A percentile compares a stretch with the other conserved stretches of the same genome.
phyloP scores from a whole-genome alignment of 2,797 vertebrate species.

The Myripristis murdjan region DNA sequence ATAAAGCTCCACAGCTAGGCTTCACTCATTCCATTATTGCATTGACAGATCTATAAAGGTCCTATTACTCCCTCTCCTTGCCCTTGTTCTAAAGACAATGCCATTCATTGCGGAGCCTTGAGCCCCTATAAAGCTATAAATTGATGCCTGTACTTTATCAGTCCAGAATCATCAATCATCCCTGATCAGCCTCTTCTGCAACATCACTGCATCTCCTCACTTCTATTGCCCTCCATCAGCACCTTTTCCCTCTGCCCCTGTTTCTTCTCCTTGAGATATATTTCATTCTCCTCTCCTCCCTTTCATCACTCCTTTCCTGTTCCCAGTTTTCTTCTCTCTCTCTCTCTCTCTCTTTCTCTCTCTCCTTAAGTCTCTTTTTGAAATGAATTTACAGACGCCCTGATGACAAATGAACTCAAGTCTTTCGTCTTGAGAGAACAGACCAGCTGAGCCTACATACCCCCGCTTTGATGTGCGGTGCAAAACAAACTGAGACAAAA shows the following conservation, averaged over 20 bases:
- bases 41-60: constrained; percentile 44
- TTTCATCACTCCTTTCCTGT: neutral
- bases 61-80: constrained; percentile 14
- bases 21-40: constrained; percentile 27
- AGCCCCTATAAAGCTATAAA: constrained; percentile 48
- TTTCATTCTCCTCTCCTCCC: constrained; percentile 1
- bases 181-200: constrained; percentile 50
- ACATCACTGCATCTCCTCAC: constrained; percentile 54
- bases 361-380: constrained; percentile 31
- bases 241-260: constrained; percentile 30
- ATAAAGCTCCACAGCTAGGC: constrained; percentile 46
- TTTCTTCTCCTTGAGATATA: neutral
- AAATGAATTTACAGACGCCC: constrained; percentile 47
- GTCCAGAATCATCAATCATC: constrained; percentile 61
- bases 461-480: constrained; percentile 37
- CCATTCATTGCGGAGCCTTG: constrained; percentile 55
- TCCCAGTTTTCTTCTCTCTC: neutral
- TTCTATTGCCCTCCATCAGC: constrained; percentile 51
- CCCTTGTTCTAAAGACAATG: constrained; percentile 43
- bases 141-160: constrained; percentile 55
- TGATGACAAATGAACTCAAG: constrained; percentile 52
- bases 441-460: constrained; percentile 60
- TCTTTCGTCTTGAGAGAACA: constrained; percentile 39
- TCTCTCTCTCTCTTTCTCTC: constrained; percentile 1
- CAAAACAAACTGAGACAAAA: constrained; percentile 70